Conservation (phyloP, 2,888 invertebrate genomes). For the Villa cingulata region DNA sequence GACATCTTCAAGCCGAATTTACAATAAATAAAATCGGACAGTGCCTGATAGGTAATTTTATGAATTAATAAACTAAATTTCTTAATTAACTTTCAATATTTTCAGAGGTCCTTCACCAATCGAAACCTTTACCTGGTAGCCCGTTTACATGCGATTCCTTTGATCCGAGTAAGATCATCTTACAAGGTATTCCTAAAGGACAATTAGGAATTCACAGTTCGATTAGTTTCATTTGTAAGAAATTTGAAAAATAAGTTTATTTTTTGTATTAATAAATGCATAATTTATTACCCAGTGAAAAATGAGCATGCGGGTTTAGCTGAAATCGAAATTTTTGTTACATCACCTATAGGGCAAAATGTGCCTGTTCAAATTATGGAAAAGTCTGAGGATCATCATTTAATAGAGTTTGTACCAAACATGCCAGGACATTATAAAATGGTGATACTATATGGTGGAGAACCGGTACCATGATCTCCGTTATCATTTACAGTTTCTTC, state of each 20-base stretch:
- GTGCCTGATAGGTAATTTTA: slow-evolving; percentile 45
- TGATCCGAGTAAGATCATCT: slow-evolving; percentile 68
- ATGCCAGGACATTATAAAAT: slow-evolving; percentile 57
- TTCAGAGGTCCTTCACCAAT: slow-evolving; percentile 78
- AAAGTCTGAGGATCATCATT: slow-evolving; percentile 53
- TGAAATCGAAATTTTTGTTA: slow-evolving; percentile 74
- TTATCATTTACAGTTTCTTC: slow-evolving; percentile 47
- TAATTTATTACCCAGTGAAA: slow-evolving; percentile 43
- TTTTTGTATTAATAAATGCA: too few species aligned
- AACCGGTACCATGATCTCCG: slow-evolving; percentile 41
- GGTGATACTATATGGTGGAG: slow-evolving; percentile 55
- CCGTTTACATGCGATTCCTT: slow-evolving; percentile 89
- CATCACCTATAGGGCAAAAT: slow-evolving; percentile 72
- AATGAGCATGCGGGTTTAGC: slow-evolving; percentile 72
- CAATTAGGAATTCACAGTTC: slow-evolving; percentile 71
- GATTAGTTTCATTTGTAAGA: slow-evolving; percentile 63
- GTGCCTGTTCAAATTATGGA: slow-evolving; percentile 64
- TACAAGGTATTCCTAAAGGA: slow-evolving; percentile 62
- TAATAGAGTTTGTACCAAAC: slow-evolving; percentile 73
- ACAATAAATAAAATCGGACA: slow-evolving; percentile 64
- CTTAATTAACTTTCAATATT: background rate
- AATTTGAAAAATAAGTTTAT: background rate
- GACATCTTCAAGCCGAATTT: slow-evolving; percentile 88
- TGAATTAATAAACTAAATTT: background rate
- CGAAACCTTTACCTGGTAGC: slow-evolving; percentile 80